Evolutionary conservation across 2,113 vertebrate species (phyloP).

Genomic region (Osmerus mordax): DNA sequence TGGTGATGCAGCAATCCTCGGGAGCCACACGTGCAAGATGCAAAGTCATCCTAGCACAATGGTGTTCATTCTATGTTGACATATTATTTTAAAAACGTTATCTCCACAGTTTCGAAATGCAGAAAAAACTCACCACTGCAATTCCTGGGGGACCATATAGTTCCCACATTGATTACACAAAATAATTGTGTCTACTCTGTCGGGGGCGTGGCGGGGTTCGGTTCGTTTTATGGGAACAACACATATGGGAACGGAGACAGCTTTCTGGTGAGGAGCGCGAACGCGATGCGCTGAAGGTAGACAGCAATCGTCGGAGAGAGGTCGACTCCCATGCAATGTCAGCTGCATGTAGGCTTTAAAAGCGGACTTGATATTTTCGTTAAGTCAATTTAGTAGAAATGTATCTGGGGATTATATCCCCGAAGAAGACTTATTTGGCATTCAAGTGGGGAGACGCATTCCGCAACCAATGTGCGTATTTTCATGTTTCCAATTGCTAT

Average conservation of each 20-base stretch:
- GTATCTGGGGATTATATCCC: not conserved
- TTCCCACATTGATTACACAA: not conserved
- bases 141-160: not conserved
- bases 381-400: not conserved
- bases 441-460: not conserved
- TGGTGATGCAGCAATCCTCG: not conserved
- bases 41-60: not conserved
- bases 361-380: not conserved
- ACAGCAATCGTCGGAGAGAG: slow-evolving; percentile 19
- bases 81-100: not conserved
- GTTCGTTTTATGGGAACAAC: slow-evolving; percentile 51
- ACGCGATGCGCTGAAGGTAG: slow-evolving; percentile 44
- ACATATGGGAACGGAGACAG: slow-evolving; percentile 47
- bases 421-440: not conserved
- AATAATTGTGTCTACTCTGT: not conserved
- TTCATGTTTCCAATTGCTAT: slow-evolving; percentile 21
- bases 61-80: not conserved
- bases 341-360: no score
- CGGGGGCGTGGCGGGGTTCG: slow-evolving; percentile 52
- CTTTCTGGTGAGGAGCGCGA: slow-evolving; percentile 26
- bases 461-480: slow-evolving; percentile 15
- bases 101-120: not conserved
- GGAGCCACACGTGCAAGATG: not conserved
- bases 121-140: not conserved
- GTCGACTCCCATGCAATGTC: not conserved